Percentiles rank a stretch among this genome's conserved stretches.
phyloP scores from a whole-genome alignment of 2,888 invertebrate species.

The Luperina nickerlii region DNA sequence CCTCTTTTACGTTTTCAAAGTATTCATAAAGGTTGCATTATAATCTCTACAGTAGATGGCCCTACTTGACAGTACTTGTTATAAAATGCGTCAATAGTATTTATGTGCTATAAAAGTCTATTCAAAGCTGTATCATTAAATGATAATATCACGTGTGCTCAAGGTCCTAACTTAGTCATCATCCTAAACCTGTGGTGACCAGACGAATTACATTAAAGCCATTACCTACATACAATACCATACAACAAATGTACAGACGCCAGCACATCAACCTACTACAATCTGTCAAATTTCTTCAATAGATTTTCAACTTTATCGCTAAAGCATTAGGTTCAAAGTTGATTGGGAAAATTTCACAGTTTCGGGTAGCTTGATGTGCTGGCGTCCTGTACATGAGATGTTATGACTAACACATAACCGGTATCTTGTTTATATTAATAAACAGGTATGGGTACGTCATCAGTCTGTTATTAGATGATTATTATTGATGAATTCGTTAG shows the following conservation, averaged over 20 bases:
- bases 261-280: too few species aligned
- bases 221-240: slow-evolving; percentile 2
- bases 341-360: too few species aligned
- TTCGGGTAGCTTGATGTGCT: too few species aligned
- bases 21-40: background rate
- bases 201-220: slow-evolving; percentile 38
- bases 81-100: background rate
- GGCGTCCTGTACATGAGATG: slow-evolving; percentile 11
- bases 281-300: too few species aligned
- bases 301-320: too few species aligned
- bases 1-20: background rate
- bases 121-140: slow-evolving; percentile 25
- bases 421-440: slow-evolving; percentile 44
- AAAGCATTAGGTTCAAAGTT: too few species aligned
- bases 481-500: background rate
- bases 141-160: slow-evolving; percentile 31
- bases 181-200: slow-evolving; percentile 31
- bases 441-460: slow-evolving; percentile 45
- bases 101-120: background rate
- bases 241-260: slow-evolving; percentile 16
- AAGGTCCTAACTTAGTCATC: slow-evolving; percentile 55
- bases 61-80: background rate
- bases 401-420: slow-evolving; percentile 58
- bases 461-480: slow-evolving; percentile 27
- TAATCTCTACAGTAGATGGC: background rate